These are phyloP conservation scores for Oikopleura dioica DNA, from an alignment of 23 tunicate genomes.

Conservation along the genomic window DNA sequence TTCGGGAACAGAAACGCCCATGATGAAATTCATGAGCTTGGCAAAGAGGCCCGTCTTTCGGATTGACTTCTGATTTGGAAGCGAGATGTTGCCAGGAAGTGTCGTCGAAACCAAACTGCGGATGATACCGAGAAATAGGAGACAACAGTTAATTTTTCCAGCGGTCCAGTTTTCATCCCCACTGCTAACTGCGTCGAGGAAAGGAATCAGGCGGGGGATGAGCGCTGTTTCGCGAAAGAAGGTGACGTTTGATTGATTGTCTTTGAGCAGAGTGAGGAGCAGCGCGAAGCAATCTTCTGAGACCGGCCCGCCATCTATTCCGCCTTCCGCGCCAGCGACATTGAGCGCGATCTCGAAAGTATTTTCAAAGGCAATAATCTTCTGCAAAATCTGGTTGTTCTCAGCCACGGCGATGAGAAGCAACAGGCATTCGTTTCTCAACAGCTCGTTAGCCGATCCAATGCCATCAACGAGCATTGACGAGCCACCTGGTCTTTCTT, in stretches of 20 bases:
- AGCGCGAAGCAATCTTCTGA: conserved; percentile 61
- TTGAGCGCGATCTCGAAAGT: conserved; percentile 55
- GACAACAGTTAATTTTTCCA: not conserved
- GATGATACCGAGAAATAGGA: conserved; percentile 15
- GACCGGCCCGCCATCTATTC: conserved; percentile 78
- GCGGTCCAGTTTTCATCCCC: conserved; percentile 18
- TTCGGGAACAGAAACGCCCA: conserved; percentile 83
- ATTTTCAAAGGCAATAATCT: conserved; percentile 89
- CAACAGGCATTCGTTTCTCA: conserved; percentile 19
- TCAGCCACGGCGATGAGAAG: conserved; percentile 51
- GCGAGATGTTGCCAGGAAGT: conserved; percentile 47
- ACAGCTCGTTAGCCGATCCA: not conserved
- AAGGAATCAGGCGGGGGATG: conserved; percentile 49
- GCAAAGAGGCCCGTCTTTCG: conserved; percentile 34
- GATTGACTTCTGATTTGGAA: conserved; percentile 51
- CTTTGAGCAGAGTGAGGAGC: conserved; percentile 36
- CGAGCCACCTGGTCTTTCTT: not conserved
- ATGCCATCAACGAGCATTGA: conserved; percentile 1
- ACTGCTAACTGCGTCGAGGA: conserved; percentile 21
- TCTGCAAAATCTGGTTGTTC: conserved; percentile 67
- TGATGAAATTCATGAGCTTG: conserved; percentile 39
- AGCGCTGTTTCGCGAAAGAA: conserved; percentile 81
- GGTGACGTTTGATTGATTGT: conserved; percentile 61
- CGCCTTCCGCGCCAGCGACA: conserved; percentile 42
- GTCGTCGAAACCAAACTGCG: conserved; percentile 64